phyloP scores from a whole-genome alignment of 2,797 vertebrate genomes.

The Notoglanidium macrostoma region DNA sequence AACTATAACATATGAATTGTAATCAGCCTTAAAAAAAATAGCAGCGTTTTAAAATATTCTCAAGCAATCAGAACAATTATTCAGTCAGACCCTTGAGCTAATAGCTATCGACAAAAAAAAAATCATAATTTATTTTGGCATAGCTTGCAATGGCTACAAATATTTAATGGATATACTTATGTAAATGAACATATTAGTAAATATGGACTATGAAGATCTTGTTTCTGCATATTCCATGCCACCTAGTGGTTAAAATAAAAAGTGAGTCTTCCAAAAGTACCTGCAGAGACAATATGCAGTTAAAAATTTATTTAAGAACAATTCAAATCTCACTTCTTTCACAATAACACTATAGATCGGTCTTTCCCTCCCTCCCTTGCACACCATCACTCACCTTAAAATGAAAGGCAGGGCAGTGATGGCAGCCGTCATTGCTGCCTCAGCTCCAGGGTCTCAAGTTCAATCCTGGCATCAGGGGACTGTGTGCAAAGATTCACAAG shows the following conservation, averaged over 20 bases:
- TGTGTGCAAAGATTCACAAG: not conserved
- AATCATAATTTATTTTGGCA: not conserved
- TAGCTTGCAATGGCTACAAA: not conserved
- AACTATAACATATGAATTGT: not conserved
- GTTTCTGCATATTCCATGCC: conserved; percentile 25
- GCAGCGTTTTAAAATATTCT: not conserved
- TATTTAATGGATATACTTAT: not conserved
- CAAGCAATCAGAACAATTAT: not conserved
- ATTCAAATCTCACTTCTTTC: not conserved
- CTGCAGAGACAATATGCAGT: not conserved
- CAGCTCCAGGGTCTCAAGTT: not conserved
- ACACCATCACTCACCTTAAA: not conserved
- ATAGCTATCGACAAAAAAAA: not conserved
- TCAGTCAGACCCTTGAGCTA: not conserved
- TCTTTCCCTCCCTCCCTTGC: not conserved
- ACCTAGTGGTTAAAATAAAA: conserved; percentile 43
- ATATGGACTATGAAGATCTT: not conserved
- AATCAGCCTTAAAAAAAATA: not conserved
- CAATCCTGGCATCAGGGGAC: no score
- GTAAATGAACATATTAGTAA: not conserved
- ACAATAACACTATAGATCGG: not conserved
- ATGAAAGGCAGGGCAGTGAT: not conserved
- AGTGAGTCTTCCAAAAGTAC: not conserved
- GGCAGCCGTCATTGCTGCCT: not conserved
- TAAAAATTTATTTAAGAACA: not conserved